phyloP scores from a whole-genome alignment of 2,113 vertebrate species.

The Myocastor coypus region DNA sequence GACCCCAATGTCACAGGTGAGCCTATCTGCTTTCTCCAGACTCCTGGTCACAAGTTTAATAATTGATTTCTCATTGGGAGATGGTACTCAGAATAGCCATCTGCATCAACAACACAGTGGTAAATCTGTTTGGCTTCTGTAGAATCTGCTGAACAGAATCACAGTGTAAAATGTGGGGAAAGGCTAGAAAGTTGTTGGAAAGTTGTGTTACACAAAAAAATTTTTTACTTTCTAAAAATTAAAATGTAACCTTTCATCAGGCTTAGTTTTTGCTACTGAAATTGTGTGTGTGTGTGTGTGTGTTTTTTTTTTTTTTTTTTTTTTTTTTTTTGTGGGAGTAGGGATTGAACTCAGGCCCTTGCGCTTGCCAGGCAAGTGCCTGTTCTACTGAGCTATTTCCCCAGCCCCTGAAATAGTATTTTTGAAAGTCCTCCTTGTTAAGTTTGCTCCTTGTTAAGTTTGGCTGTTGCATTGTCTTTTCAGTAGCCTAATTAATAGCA shows the following conservation, averaged over 20 bases:
- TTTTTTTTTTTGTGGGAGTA: too few relatives aligned
- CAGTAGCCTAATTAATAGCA: neutral
- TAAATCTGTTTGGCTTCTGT: neutral
- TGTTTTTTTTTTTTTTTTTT: too few relatives aligned
- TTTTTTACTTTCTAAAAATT: constrained; percentile 7
- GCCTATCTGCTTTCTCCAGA: neutral
- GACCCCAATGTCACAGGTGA: constrained; percentile 94
- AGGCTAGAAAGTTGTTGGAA: neutral
- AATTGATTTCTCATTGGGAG: neutral
- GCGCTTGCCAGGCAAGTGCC: too few relatives aligned
- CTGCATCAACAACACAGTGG: neutral
- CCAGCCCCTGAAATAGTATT: neutral
- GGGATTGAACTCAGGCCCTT: too few relatives aligned
- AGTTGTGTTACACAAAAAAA: neutral
- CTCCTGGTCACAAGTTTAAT: neutral
- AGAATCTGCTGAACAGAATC: neutral
- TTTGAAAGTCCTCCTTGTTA: constrained; percentile 51
- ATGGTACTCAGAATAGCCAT: neutral
- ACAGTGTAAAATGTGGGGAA: neutral
- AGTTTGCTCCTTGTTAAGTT: neutral
- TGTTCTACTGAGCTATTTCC: too few relatives aligned
- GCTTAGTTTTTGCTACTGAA: constrained; percentile 18
- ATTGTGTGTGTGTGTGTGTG: too few relatives aligned
- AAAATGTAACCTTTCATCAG: neutral
- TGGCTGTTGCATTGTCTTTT: neutral